Conservation (phyloP, 2,888 invertebrate species). For the Gryllus longicercus region DNA sequence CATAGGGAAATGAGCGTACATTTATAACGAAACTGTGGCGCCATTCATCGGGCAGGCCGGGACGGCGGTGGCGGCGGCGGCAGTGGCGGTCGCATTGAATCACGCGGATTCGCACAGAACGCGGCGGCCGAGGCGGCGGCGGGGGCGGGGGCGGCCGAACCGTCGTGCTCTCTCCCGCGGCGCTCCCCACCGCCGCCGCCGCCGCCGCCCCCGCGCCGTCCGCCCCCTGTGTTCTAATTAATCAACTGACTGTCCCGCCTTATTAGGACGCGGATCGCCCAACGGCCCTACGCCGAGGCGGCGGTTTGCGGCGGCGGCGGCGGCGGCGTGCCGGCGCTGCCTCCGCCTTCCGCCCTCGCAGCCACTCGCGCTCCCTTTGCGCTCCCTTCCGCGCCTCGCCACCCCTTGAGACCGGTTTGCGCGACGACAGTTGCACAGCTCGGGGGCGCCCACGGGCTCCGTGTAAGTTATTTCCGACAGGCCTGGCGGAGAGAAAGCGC, state of each 20-base stretch:
- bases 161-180: slow-evolving; percentile 18
- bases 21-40: slow-evolving; percentile 1
- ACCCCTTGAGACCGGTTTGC: too few species aligned
- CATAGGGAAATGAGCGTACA: slow-evolving; percentile 17
- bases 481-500: too few species aligned
- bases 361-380: neutral
- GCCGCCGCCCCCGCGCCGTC: neutral
- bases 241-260: slow-evolving; percentile 33
- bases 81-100: neutral
- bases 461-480: too few species aligned
- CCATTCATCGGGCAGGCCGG: neutral
- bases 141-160: slow-evolving; percentile 23
- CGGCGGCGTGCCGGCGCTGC: neutral
- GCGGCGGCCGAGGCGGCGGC: neutral
- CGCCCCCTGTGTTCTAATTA: slow-evolving; percentile 30
- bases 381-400: too few species aligned
- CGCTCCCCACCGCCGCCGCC: slow-evolving; percentile 21
- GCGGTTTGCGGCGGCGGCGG: neutral
- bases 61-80: neutral
- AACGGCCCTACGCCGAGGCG: too few species aligned
- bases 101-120: neutral
- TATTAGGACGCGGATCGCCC: slow-evolving; percentile 24
- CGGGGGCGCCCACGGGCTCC: too few species aligned
- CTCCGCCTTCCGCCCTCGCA: neutral
- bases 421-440: too few species aligned